Base-by-base conservation (phyloP, 2,888 invertebrate genomes). In the Patella caerulea region DNA sequence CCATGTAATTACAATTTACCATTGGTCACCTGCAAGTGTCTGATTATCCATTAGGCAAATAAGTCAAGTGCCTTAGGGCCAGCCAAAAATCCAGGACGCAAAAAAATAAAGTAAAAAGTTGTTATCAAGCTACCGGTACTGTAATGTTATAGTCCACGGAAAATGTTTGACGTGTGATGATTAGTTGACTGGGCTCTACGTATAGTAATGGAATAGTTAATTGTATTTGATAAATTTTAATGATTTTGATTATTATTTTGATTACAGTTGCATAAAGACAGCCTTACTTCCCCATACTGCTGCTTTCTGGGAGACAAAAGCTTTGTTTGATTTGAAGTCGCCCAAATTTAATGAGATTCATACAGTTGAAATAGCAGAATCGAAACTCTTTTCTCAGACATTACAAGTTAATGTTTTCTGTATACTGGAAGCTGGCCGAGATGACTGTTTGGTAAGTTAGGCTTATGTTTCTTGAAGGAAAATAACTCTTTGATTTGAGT, bases 331-430 rank as follows among this genome's bases (percentile, higher is more conserved):
- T 91, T 93, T 95, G 84, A 94, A 94, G 86, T 95, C 95, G 91
- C 95, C 96, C 72, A 94, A 94, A 79, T 96, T 96, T 89, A 95
- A 95, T 78, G 95, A 96, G 92, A 94, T 94, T 86, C 96, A 96
- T 91, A 94, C 94, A 87, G 94, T 97, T 91, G 93, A 94, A 88
- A 94, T 96, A 90, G 94, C 95, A 86, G 92, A 95, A 89, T 94
- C 95, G 83, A 96, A 96, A 90, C 93, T 96, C 83, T 95, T 95
- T 78, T 95, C 96, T 56, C 97, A 97, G 93, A 98, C 97, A 71
- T 92, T 98, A 82, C 97, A 98, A 92, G 94, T 98, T 81, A 96
- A 96, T 89, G 95, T 98, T 59, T 96, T 96, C 93, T 95, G 95
- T 86, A 94, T 95, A 79, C 85, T 86, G 34, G 94, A 94, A 86